Evolutionary conservation across 2,888 invertebrate genomes (phyloP), one percentile per base, ranked within the genome.

Genomic region (Meteorus colon): DNA sequence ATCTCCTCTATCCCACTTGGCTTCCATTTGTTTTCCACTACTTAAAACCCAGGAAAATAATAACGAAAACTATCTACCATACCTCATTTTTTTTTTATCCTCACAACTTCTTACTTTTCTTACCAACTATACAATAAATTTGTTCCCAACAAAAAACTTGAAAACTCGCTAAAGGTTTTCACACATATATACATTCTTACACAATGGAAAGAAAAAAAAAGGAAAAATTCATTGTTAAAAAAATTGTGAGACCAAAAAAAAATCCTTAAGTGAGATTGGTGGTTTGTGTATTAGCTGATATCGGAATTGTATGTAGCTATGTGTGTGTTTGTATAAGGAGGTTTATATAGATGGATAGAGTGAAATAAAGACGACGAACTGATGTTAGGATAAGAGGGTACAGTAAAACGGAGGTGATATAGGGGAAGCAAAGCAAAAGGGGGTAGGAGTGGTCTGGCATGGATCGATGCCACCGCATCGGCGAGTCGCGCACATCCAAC

Each of bases 391-490:
- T 34, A 66, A 74, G 77, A 59, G 70, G 69, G 60, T 48, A 62
- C 34, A 62, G 66, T 24, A 6, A 37, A 24, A 72, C 14, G 41
- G 41, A 59, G 68, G 73, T 27, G 67, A 70, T 70, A 68, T 67
- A 75, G 72, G 66, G 74, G 76, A 74, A 73, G 76, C 71, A 70
- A 71, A 62, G 66, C 68, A 69, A 69, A 75, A 41, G 75, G 76
- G 65, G 65, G 62, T 66, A 70, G 74, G 34, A 74, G 74, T 60
- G 63, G 55, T 63, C 70, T 71, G 77, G 82, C 79, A 83, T 84
- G 85, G 87, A 87, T 87, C 87, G 86, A 87, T 87, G 85, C 86
- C 84, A 84, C 81, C 75, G 83, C 80, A 82, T 80, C 80, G 78
- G 78, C 78, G 79, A 24, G 68, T 76, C 73, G 73, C 76, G 76